These are phyloP conservation scores for Elephantulus edwardii DNA, from an alignment of 2,113 vertebrate genomes.

Conservation along the genomic window DNA sequence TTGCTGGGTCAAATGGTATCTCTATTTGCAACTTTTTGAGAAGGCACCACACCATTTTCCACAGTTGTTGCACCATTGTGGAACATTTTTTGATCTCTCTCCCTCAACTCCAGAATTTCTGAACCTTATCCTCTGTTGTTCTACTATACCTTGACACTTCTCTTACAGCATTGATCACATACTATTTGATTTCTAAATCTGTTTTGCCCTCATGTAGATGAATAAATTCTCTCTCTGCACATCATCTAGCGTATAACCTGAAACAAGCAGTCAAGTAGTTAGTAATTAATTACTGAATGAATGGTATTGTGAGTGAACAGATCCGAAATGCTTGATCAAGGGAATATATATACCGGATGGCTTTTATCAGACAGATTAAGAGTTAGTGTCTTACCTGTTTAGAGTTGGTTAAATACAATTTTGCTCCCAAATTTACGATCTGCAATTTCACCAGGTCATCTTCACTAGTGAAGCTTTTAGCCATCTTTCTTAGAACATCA, in stretches of 20 bases:
- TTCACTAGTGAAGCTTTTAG: slow-evolving; percentile 93
- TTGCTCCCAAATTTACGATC: slow-evolving; percentile 94
- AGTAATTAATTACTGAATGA: neutral
- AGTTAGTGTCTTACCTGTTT: slow-evolving; percentile 90
- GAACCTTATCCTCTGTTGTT: neutral
- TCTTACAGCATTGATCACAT: neutral
- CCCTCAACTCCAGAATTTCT: neutral
- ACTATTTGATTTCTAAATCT: neutral
- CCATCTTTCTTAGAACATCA: slow-evolving; percentile 95
- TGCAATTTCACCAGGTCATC: slow-evolving; percentile 98
- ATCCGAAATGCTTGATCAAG: neutral
- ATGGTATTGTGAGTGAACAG: neutral
- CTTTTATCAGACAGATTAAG: neutral
- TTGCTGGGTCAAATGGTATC: too few species aligned
- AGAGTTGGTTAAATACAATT: slow-evolving; percentile 97
- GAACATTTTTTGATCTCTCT: neutral
- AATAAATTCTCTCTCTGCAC: neutral
- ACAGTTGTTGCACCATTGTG: neutral
- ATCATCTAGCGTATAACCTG: neutral
- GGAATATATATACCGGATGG: neutral
- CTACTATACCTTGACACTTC: neutral
- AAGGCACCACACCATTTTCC: too few species aligned
- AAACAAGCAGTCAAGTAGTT: neutral
- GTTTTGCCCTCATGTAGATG: neutral
- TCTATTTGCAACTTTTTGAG: too few species aligned